phyloP scores from a whole-genome alignment of 1,140 invertebrate genomes.

The Zophobas atratus region DNA sequence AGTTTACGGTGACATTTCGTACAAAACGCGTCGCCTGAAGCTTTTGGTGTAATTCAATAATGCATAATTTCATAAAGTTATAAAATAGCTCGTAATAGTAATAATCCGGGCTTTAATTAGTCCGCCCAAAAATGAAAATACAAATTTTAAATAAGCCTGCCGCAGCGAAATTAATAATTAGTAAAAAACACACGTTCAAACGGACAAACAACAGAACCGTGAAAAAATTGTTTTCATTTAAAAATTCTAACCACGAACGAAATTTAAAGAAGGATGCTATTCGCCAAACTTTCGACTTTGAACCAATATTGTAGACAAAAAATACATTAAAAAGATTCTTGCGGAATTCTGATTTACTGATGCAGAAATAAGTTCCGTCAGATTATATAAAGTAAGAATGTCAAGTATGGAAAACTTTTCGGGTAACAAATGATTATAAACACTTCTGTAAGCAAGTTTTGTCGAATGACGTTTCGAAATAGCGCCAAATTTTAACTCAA shows the following conservation, averaged over 20 bases:
- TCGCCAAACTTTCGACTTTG: slow-evolving; percentile 29
- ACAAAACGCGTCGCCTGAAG: neutral
- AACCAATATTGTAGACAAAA: slow-evolving; percentile 36
- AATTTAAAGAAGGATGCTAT: slow-evolving; percentile 31
- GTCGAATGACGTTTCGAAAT: neutral
- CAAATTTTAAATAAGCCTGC: slow-evolving; percentile 15
- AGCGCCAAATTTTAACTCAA: too few species aligned
- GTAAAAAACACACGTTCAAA: slow-evolving; percentile 20
- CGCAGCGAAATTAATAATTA: slow-evolving; percentile 13
- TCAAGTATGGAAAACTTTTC: slow-evolving; percentile 6
- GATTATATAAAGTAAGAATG: slow-evolving; percentile 6
- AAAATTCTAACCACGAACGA: slow-evolving; percentile 25
- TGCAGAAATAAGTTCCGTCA: slow-evolving; percentile 16
- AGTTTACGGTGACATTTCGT: neutral
- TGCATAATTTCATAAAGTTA: slow-evolving; percentile 13
- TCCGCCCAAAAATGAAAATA: neutral
- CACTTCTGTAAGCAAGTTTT: slow-evolving; percentile 9
- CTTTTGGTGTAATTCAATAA: slow-evolving; percentile 23
- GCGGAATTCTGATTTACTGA: slow-evolving; percentile 18
- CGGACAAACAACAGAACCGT: slow-evolving; percentile 20
- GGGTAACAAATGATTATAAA: neutral
- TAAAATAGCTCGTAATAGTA: slow-evolving; percentile 5
- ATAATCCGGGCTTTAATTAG: neutral
- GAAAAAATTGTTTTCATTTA: slow-evolving; percentile 25
- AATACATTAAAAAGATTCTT: slow-evolving; percentile 25